A percentile compares a stretch with the other conserved stretches of the same genome.
Evolutionary conservation across 1,140 invertebrate species (phyloP).

Genomic region (Drosophila ambigua): DNA sequence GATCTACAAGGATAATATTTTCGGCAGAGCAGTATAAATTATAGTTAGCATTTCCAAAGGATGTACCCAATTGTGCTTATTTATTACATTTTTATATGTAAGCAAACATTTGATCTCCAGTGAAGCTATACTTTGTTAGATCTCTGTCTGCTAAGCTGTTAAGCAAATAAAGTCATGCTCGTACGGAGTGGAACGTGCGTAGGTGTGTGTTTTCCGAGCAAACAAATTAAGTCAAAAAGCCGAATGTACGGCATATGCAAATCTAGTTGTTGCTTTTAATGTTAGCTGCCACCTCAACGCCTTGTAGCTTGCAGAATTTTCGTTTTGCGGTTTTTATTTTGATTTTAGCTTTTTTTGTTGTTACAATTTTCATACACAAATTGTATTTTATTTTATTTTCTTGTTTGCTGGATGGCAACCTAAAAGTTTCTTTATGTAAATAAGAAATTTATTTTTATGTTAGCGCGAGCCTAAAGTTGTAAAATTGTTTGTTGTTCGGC

Average conservation of each 20-base stretch:
- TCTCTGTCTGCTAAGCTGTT: constrained; percentile 51
- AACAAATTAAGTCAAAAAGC: constrained; percentile 73
- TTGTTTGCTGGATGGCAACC: constrained; percentile 49
- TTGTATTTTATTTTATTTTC: constrained; percentile 31
- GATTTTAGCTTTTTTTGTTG: constrained; percentile 50
- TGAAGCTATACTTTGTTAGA: constrained; percentile 21
- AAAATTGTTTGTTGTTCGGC: constrained; percentile 71
- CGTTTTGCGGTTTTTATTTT: constrained; percentile 74
- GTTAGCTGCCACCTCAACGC: constrained; percentile 53
- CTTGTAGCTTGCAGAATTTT: constrained; percentile 32
- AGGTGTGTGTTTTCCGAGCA: constrained; percentile 50
- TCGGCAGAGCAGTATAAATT: too few species aligned
- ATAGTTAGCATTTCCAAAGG: background rate
- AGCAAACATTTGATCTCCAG: constrained; percentile 21
- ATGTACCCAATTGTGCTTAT: background rate
- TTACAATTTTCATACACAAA: background rate
- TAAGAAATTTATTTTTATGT: constrained; percentile 83
- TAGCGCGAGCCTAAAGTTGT: constrained; percentile 76
- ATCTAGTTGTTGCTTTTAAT: constrained; percentile 75
- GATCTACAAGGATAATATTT: too few species aligned
- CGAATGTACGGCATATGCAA: constrained; percentile 75
- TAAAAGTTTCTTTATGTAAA: constrained; percentile 82
- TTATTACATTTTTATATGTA: background rate
- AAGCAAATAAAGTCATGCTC: constrained; percentile 65
- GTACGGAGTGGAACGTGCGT: constrained; percentile 6